Percentiles rank a stretch among this genome's conserved stretches.
Conservation (phyloP, 2,888 invertebrate species). For the Eutolmus rufibarbis region DNA sequence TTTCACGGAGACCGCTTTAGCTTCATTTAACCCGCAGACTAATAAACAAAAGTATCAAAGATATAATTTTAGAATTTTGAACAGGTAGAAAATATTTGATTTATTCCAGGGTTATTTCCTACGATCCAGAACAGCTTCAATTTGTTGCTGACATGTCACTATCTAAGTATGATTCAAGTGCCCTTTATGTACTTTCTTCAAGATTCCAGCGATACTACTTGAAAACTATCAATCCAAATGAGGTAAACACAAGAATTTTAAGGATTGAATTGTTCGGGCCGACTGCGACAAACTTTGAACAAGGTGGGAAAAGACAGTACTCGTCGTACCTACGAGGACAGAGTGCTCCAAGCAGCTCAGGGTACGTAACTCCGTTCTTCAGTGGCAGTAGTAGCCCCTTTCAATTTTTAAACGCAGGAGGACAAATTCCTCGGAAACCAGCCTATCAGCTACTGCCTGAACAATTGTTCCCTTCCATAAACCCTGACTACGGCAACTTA, state of each 20-base stretch:
- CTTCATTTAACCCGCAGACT: slow-evolving; percentile 78
- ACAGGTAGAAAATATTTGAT: not conserved
- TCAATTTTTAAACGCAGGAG: slow-evolving; percentile 58
- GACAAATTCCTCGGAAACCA: slow-evolving; percentile 53
- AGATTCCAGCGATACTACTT: slow-evolving; percentile 83
- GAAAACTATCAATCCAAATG: slow-evolving; percentile 71
- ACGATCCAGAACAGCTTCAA: slow-evolving; percentile 75
- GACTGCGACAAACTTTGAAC: not conserved
- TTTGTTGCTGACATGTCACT: slow-evolving; percentile 80
- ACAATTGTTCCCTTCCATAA: not conserved
- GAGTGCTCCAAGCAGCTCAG: not conserved
- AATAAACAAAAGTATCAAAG: slow-evolving; percentile 72
- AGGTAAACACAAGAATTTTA: slow-evolving; percentile 77
- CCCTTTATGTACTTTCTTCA: slow-evolving; percentile 77
- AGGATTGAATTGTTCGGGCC: slow-evolving; percentile 62
- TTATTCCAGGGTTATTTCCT: slow-evolving; percentile 70
- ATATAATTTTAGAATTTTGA: not conserved
- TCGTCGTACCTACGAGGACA: not conserved
- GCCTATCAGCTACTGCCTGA: not conserved
- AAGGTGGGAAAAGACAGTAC: not conserved
- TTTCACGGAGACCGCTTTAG: slow-evolving; percentile 79
- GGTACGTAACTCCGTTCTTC: slow-evolving; percentile 50
- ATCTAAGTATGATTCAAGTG: slow-evolving; percentile 72
- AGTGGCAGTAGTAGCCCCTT: slow-evolving; percentile 58
- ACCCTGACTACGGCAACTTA: slow-evolving; percentile 37